phyloP scores from a whole-genome alignment of 2,113 vertebrate genomes.

The Aegithalos caudatus region DNA sequence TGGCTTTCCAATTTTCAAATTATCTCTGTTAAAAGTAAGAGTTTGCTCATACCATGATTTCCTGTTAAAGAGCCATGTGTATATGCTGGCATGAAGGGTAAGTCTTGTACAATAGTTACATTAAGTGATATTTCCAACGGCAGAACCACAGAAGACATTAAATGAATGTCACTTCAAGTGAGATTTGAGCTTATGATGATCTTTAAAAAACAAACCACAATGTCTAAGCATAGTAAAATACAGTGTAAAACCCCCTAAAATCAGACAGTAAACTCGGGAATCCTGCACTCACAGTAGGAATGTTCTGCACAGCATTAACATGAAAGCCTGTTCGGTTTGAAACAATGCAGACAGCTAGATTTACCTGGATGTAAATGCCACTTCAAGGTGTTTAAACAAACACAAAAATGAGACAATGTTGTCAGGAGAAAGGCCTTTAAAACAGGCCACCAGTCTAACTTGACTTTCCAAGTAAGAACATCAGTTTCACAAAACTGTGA shows the following conservation, averaged over 20 bases:
- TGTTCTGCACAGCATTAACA: slow-evolving; percentile 62
- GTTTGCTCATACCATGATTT: slow-evolving; percentile 47
- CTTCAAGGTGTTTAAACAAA: slow-evolving; percentile 59
- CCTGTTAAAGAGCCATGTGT: slow-evolving; percentile 4
- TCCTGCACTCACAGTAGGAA: slow-evolving; percentile 68
- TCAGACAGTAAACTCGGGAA: slow-evolving; percentile 60
- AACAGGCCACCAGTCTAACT: slow-evolving; percentile 77
- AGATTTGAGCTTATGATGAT: slow-evolving; percentile 32
- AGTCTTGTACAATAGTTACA: slow-evolving; percentile 47
- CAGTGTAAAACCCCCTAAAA: slow-evolving; percentile 44
- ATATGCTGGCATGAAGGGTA: slow-evolving; percentile 29
- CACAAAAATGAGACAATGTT: slow-evolving; percentile 64
- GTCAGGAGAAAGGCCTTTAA: slow-evolving; percentile 76
- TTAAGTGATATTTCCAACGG: slow-evolving; percentile 47
- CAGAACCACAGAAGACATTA: slow-evolving; percentile 43
- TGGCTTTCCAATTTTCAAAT: slow-evolving; percentile 16
- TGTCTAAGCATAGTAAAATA: slow-evolving; percentile 36
- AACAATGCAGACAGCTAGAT: slow-evolving; percentile 60
- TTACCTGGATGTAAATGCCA: slow-evolving; percentile 62
- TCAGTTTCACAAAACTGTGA: slow-evolving; percentile 78
- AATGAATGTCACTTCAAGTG: slow-evolving; percentile 8
- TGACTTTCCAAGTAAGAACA: slow-evolving; percentile 79
- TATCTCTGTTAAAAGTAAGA: slow-evolving; percentile 59
- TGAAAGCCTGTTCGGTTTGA: slow-evolving; percentile 51
- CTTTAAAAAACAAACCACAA: slow-evolving; percentile 21